Conservation (phyloP, 2,113 vertebrate species). For the Rhea americana region DNA sequence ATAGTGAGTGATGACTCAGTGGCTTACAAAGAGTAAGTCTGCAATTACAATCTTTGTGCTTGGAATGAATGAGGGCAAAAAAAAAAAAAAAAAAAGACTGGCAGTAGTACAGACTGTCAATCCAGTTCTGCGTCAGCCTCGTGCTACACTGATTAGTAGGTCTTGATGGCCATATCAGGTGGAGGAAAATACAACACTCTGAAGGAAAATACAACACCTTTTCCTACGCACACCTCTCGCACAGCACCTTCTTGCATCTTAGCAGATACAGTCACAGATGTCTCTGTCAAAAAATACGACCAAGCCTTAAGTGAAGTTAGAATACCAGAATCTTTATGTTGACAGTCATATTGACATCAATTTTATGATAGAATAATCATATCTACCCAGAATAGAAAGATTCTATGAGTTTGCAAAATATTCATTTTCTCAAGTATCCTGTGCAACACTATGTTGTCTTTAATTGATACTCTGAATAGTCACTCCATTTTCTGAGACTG, state of each 20-base stretch:
- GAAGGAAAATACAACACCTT: not conserved
- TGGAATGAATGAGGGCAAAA: conserved; percentile 38
- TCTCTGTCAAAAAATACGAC: not conserved
- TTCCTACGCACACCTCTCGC: not conserved
- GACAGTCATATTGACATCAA: not conserved
- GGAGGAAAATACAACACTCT: not conserved
- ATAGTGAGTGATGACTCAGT: conserved; percentile 34
- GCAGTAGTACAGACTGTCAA: not conserved
- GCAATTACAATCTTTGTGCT: conserved; percentile 1
- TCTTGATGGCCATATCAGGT: not conserved
- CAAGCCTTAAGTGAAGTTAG: not conserved
- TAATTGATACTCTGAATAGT: not conserved
- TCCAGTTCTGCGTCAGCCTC: not conserved
- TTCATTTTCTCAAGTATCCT: not conserved
- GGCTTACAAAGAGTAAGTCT: conserved; percentile 16
- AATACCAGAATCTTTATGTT: not conserved
- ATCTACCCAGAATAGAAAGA: not conserved
- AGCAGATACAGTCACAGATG: not conserved
- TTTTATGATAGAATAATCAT: not conserved
- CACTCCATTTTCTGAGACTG: not conserved
- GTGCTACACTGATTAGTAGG: not conserved
- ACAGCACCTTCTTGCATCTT: not conserved
- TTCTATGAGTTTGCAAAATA: not conserved
- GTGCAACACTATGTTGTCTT: not conserved
- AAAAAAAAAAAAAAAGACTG: not conserved